Conservation (phyloP, 2,888 invertebrate genomes). For the Alentia gelatinosa region DNA sequence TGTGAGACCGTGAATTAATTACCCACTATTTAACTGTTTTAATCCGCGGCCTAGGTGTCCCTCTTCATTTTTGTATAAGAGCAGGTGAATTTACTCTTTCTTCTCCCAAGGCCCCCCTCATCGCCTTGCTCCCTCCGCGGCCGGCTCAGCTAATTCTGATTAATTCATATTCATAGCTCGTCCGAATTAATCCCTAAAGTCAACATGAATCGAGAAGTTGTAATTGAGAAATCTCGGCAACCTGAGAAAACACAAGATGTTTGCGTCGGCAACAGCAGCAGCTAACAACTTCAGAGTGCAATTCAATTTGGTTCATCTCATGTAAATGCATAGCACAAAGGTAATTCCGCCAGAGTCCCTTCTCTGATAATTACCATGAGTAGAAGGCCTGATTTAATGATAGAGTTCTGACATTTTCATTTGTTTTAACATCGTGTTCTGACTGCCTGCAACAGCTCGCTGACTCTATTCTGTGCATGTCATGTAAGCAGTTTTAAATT, state of each 20-base stretch:
- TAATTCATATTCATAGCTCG: slow-evolving; percentile 35
- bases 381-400: neutral
- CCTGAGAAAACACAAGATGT: slow-evolving; percentile 4
- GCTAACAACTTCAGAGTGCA: neutral
- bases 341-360: neutral
- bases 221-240: slow-evolving; percentile 7
- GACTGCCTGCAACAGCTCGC: neutral
- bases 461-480: neutral
- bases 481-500: neutral
- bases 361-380: neutral
- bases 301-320: neutral
- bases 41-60: neutral
- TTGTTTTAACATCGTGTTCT: neutral
- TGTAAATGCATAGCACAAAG: slow-evolving; percentile 4
- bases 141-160: neutral
- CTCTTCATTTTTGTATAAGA: neutral
- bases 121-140: neutral
- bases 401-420: neutral
- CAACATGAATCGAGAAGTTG: neutral
- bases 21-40: neutral
- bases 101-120: slow-evolving; percentile 4
- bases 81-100: slow-evolving; percentile 39
- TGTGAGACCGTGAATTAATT: neutral
- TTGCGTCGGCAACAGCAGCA: neutral
- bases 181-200: slow-evolving; percentile 36